Evolutionary conservation across 2,113 vertebrate genomes (phyloP).

Genomic region (Heptranchias perlo): DNA sequence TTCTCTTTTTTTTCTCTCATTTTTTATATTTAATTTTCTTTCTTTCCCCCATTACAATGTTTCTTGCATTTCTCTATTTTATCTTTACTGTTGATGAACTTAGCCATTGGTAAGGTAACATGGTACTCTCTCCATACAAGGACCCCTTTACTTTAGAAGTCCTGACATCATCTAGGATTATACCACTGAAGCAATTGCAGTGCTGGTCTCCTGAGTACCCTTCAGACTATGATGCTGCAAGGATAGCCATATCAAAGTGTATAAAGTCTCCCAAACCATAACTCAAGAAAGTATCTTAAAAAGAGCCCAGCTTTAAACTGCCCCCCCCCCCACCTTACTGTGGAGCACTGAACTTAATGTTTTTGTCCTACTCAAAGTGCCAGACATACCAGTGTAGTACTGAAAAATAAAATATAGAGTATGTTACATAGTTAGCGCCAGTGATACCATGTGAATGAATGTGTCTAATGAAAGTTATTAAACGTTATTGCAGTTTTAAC

Average conservation of each 20-base stretch:
- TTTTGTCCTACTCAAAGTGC: not conserved
- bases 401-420: not conserved
- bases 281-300: not conserved
- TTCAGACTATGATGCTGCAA: not conserved
- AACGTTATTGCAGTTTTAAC: not conserved
- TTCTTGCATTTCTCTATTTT: not conserved
- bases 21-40: too few relatives aligned
- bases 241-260: not conserved
- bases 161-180: not conserved
- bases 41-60: not conserved
- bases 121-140: not conserved
- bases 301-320: not conserved
- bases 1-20: not conserved
- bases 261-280: not conserved
- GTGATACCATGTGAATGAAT: not conserved
- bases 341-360: not conserved
- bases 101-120: not conserved
- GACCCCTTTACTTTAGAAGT: not conserved
- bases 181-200: not conserved
- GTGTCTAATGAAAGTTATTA: conserved; percentile 18
- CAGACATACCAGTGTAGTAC: not conserved
- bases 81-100: not conserved
- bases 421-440: not conserved
- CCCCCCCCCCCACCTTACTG: not conserved
- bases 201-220: not conserved